phyloP scores from a whole-genome alignment of 2,113 vertebrate species.

The Nesoenas mayeri region DNA sequence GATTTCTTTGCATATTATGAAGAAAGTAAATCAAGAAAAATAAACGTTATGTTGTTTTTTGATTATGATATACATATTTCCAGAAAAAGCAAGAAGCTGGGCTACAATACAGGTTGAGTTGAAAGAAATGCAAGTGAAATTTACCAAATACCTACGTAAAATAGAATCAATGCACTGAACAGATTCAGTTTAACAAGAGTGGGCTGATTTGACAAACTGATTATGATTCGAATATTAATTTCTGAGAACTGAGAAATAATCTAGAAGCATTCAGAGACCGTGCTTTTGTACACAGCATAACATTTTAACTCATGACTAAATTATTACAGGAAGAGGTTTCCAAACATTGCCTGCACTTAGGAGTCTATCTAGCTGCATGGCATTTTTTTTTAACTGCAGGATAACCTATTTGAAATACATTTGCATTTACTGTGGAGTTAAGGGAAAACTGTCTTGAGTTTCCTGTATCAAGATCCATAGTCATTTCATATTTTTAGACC shows the following conservation, averaged over 20 bases:
- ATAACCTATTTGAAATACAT: background rate
- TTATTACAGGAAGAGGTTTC: background rate
- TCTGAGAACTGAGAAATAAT: constrained; percentile 17
- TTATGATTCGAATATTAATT: constrained; percentile 48
- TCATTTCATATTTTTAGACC: background rate
- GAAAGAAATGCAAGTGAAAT: constrained; percentile 57
- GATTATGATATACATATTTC: background rate
- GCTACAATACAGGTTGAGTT: constrained; percentile 44
- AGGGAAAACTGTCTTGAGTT: background rate
- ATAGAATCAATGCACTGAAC: constrained; percentile 48
- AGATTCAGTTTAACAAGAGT: constrained; percentile 56
- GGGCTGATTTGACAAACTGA: constrained; percentile 43
- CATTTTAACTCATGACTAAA: background rate
- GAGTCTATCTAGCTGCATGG: background rate
- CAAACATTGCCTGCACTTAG: background rate
- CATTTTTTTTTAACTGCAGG: background rate
- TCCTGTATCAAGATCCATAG: background rate
- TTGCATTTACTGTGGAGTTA: background rate
- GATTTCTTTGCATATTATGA: background rate
- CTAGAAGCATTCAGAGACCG: background rate
- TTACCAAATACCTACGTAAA: constrained; percentile 51
- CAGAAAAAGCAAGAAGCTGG: constrained; percentile 20
- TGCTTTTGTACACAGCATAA: background rate
- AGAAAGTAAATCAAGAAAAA: background rate
- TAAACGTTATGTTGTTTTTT: background rate